Conservation (phyloP, 2,888 invertebrate genomes). For the Pseudanteris insignis region DNA sequence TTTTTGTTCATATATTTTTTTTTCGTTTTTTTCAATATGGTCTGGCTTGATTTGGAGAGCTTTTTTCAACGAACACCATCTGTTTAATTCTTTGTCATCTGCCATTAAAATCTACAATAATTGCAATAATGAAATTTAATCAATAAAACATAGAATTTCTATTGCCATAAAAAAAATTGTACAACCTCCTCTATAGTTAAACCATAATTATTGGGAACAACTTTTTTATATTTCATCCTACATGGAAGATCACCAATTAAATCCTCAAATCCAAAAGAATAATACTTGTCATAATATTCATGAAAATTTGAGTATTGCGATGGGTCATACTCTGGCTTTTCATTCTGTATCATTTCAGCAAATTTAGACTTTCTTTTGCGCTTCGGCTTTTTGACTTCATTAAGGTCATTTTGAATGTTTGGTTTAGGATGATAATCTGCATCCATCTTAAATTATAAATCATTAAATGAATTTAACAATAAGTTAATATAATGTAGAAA, state of each 20-base stretch:
- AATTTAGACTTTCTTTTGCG: constrained; percentile 79
- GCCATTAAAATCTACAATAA: constrained; percentile 84
- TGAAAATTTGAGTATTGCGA: constrained; percentile 76
- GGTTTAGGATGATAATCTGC: constrained; percentile 78
- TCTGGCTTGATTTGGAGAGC: constrained; percentile 81
- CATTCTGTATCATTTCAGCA: constrained; percentile 75
- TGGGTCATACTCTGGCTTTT: constrained; percentile 89
- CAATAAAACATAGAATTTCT: neutral
- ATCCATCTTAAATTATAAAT: constrained; percentile 81
- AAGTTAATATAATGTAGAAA: no score
- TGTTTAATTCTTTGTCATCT: constrained; percentile 92
- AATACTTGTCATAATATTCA: constrained; percentile 94
- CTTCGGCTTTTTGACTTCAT: constrained; percentile 72
- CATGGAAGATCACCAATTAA: constrained; percentile 91
- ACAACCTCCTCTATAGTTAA: constrained; percentile 91
- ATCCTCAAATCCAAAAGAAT: constrained; percentile 94
- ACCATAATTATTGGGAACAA: constrained; percentile 90
- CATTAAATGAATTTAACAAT: no score
- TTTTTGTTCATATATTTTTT: constrained; percentile 78
- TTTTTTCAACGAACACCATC: constrained; percentile 94
- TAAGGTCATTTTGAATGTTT: constrained; percentile 69
- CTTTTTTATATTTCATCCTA: constrained; percentile 91
- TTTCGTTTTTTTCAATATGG: constrained; percentile 82
- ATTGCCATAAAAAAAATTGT: no score
- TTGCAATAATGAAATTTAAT: constrained; percentile 12